These are phyloP conservation scores for Oophaga sylvatica DNA, from an alignment of 2,797 vertebrate species.

Conservation along the genomic window DNA sequence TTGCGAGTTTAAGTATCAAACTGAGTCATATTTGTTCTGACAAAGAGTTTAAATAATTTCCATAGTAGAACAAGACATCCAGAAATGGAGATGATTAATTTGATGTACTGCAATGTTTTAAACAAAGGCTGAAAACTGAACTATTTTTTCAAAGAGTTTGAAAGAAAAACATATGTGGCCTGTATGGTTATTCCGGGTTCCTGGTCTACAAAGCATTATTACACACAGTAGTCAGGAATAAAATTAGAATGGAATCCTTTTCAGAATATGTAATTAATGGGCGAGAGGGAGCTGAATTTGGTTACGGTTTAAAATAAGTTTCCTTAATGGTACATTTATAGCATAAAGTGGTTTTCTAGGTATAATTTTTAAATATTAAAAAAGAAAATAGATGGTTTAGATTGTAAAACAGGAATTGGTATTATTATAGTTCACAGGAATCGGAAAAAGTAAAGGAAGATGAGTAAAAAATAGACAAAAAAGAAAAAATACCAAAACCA, in stretches of 20 bases:
- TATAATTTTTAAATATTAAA: conserved; percentile 61
- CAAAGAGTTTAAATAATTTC: background rate
- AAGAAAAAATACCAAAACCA: background rate
- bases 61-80: background rate
- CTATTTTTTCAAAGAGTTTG: background rate
- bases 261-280: conserved; percentile 60
- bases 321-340: conserved; percentile 57
- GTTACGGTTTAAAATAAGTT: conserved; percentile 49
- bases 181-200: conserved; percentile 24
- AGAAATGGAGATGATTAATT: background rate
- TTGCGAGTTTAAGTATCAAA: background rate
- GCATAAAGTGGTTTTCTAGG: conserved; percentile 54
- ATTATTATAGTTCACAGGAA: conserved; percentile 23
- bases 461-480: conserved; percentile 31
- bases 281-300: conserved; percentile 43
- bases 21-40: background rate
- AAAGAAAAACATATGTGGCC: conserved; percentile 27
- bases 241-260: conserved; percentile 57
- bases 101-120: background rate
- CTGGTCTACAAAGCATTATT: conserved; percentile 46
- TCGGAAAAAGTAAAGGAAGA: conserved; percentile 31
- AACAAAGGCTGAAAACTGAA: background rate
- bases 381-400: conserved; percentile 56
- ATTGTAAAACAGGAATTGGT: conserved; percentile 42
- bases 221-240: conserved; percentile 52